A percentile compares a stretch with the other conserved stretches of the same genome.
Conservation (phyloP, 2,113 vertebrate species). For the Apaloderma vittatum region DNA sequence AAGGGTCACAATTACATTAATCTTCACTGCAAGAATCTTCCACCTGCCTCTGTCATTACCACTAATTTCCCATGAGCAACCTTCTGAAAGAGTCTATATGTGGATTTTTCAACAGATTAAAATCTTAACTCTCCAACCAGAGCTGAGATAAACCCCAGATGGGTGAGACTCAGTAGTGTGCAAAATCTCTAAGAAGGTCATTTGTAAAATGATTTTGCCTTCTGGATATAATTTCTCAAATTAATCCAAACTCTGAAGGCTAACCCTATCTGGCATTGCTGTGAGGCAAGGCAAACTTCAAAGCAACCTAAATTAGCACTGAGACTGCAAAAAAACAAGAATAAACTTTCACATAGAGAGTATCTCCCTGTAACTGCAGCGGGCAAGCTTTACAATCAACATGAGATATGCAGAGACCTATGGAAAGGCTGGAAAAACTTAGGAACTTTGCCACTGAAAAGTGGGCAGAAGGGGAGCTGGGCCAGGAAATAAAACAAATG, state of each 20-base stretch:
- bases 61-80: neutral
- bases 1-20: slow-evolving; percentile 25
- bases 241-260: slow-evolving; percentile 10
- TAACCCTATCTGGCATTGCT: neutral
- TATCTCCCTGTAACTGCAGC: neutral
- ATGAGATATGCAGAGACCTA: neutral
- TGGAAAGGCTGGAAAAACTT: neutral
- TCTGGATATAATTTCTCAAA: slow-evolving; percentile 28
- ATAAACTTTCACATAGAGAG: neutral
- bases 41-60: neutral
- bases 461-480: neutral
- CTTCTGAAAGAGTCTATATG: neutral
- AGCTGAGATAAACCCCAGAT: slow-evolving; percentile 6
- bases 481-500: neutral
- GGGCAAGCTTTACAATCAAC: neutral
- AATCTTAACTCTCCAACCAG: slow-evolving; percentile 9
- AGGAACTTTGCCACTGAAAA: neutral
- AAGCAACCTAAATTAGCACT: slow-evolving; percentile 26
- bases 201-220: slow-evolving; percentile 40
- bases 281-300: slow-evolving; percentile 33
- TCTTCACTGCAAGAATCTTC: neutral
- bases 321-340: neutral
- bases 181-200: slow-evolving; percentile 13
- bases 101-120: slow-evolving; percentile 51
- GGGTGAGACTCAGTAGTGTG: neutral